These are phyloP conservation scores for Dryocosmus kuriphilus DNA, from an alignment of 2,888 invertebrate genomes.

Conservation along the genomic window DNA sequence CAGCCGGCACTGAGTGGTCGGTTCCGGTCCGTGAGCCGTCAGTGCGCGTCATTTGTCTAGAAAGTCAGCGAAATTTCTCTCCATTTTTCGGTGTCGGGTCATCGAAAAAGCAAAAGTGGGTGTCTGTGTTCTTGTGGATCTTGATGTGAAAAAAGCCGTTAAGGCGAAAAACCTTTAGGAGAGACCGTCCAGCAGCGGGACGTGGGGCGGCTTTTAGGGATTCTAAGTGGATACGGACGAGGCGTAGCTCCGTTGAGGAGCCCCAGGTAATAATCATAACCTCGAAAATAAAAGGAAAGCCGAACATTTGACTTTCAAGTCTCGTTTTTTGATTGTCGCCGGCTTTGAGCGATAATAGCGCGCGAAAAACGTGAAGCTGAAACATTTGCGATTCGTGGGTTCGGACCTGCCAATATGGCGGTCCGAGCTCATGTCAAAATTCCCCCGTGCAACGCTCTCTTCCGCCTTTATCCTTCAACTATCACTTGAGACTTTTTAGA, in stretches of 20 bases:
- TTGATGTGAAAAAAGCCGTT: constrained; percentile 50
- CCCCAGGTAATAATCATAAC: constrained; percentile 62
- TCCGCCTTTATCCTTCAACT: constrained; percentile 41
- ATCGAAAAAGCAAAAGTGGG: constrained; percentile 45
- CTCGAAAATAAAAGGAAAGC: background rate
- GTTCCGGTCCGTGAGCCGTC: constrained; percentile 34
- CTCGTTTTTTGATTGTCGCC: background rate
- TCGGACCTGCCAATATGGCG: constrained; percentile 66
- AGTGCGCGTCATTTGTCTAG: constrained; percentile 28
- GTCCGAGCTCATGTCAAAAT: constrained; percentile 65
- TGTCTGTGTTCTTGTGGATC: constrained; percentile 34
- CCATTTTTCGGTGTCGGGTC: background rate
- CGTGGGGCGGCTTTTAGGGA: constrained; percentile 49
- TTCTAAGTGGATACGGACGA: constrained; percentile 56
- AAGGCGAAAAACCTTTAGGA: constrained; percentile 33
- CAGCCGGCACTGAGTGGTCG: constrained; percentile 35
- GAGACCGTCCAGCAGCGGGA: constrained; percentile 49
- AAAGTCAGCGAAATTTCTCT: background rate
- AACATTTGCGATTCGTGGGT: constrained; percentile 56
- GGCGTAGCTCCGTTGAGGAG: constrained; percentile 67
- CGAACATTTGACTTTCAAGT: background rate
- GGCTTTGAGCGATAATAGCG: background rate
- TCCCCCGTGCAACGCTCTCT: constrained; percentile 50
- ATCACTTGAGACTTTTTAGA: background rate
- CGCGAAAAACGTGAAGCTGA: constrained; percentile 40